Conservation (phyloP, 2,797 vertebrate species). For the Erpetoichthys calabaricus region DNA sequence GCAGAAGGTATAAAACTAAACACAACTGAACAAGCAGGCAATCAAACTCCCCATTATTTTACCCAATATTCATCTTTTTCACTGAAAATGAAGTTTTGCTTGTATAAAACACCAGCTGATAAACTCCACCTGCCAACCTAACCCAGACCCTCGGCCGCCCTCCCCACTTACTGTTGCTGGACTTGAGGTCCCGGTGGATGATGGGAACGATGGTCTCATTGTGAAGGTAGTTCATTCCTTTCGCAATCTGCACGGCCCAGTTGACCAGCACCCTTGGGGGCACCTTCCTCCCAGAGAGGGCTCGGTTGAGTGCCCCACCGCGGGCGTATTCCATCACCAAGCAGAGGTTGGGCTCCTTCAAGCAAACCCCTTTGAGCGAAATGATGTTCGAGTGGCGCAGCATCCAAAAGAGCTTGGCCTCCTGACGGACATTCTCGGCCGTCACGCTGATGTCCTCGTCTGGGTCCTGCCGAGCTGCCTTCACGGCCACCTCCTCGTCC, state of each 20-base stretch:
- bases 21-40: too few relatives aligned
- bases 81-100: too few relatives aligned
- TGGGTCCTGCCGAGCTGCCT: constrained; percentile 75
- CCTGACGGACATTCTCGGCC: constrained; percentile 71
- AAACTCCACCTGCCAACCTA: too few relatives aligned
- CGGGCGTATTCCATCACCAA: constrained; percentile 84
- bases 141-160: neutral
- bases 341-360: constrained; percentile 73
- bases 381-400: constrained; percentile 79
- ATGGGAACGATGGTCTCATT: constrained; percentile 74
- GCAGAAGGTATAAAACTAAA: too few relatives aligned
- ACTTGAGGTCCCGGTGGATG: constrained; percentile 86
- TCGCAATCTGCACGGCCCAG: constrained; percentile 85
- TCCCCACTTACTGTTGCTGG: constrained; percentile 78
- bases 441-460: constrained; percentile 72
- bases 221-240: constrained; percentile 85
- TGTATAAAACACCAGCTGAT: too few relatives aligned
- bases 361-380: constrained; percentile 67
- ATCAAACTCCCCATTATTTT: too few relatives aligned
- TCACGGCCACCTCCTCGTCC: constrained; percentile 67
- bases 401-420: constrained; percentile 80
- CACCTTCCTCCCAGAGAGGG: constrained; percentile 70
- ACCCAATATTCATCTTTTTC: too few relatives aligned
- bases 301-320: constrained; percentile 70
- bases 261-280: constrained; percentile 79